Conservation (phyloP, 2,797 vertebrate species). For the Glyptemys insculpta region DNA sequence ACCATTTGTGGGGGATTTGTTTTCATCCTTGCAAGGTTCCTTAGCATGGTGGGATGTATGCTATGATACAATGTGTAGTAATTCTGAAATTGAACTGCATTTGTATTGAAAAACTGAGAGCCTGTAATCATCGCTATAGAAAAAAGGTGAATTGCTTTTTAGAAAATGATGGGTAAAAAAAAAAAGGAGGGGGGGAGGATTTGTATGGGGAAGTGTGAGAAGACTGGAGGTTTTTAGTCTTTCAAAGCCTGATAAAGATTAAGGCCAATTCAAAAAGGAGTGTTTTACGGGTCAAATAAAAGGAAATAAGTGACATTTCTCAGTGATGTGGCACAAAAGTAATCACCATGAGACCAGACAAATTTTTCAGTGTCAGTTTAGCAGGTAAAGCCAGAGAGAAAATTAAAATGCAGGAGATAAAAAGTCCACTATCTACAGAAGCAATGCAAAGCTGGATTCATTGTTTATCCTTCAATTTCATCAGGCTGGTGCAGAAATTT, state of each 20-base stretch:
- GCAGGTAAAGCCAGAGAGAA: conserved; percentile 40
- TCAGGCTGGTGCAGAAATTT: conserved; percentile 15
- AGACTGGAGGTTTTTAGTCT: not conserved
- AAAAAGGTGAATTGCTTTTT: conserved; percentile 11
- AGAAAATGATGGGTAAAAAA: not conserved
- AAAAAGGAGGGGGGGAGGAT: not conserved
- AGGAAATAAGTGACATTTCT: conserved; percentile 14
- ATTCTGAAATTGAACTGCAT: conserved; percentile 22
- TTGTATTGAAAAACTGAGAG: conserved; percentile 32
- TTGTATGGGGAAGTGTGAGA: conserved; percentile 1
- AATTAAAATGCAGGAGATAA: conserved; percentile 29
- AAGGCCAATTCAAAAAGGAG: not conserved
- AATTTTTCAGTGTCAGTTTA: conserved; percentile 32
- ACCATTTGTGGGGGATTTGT: not conserved
- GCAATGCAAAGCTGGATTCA: conserved; percentile 37
- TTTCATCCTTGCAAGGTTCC: not conserved
- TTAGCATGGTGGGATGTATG: not conserved
- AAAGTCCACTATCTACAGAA: not conserved
- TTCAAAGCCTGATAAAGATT: conserved; percentile 17
- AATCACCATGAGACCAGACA: not conserved
- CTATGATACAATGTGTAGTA: conserved; percentile 9
- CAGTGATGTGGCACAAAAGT: not conserved
- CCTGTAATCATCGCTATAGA: conserved; percentile 8
- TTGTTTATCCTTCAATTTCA: conserved; percentile 44
- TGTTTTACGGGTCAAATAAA: conserved; percentile 27